Base-by-base conservation (phyloP, 2,888 invertebrate species). In the Neoitamus cyanurus region DNA sequence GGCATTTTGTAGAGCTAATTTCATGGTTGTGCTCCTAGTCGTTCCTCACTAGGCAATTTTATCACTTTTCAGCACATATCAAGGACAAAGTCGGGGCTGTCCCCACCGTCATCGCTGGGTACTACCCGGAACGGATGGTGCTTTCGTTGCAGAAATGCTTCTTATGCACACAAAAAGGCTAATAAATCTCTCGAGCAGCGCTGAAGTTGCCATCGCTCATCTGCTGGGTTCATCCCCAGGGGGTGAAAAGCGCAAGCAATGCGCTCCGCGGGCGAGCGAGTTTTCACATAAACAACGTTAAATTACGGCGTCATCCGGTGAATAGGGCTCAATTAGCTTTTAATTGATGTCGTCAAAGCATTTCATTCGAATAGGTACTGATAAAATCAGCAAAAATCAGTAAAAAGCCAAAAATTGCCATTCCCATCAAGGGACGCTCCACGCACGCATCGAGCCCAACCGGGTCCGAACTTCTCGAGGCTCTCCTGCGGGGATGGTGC, bases 341-440 rank as follows among this genome's bases (percentile, higher is more conserved):
- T 80, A 80, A 80, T 80, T 80, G 80, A 80, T 80, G 80, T 80
- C 80, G 58, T 80, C 80, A 80, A 80, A 80, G 80, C 25, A 36
- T 28, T 68, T 68, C 68, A 15, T 25, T 80, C 34, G 11, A 58
- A 68, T 75, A 42, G 42, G 42, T 58, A 58, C 68, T 80, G 80
- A 68, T 80, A 80, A 80, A 80, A 80, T 68, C 68, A 34, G 68
- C 58, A 58, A 80, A 80, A 80, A 80, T 80, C 80, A 68, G 80
- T 20, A 58, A 80, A 80, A 58, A 48, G 42, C 28, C 48, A 58
- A 36, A 58, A 80, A 68, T 20, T 31, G 25, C 46, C 48, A 11
- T 28, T 77, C 20, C 58, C 46, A 46, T 58, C 58, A n/a, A 48
- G 20, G n/a, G 48, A 1, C 7, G 6, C 6, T 9, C 34, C 7